Evolutionary conservation across 1,140 invertebrate species (phyloP).

Genomic region (Philopotamus ludificatus): DNA sequence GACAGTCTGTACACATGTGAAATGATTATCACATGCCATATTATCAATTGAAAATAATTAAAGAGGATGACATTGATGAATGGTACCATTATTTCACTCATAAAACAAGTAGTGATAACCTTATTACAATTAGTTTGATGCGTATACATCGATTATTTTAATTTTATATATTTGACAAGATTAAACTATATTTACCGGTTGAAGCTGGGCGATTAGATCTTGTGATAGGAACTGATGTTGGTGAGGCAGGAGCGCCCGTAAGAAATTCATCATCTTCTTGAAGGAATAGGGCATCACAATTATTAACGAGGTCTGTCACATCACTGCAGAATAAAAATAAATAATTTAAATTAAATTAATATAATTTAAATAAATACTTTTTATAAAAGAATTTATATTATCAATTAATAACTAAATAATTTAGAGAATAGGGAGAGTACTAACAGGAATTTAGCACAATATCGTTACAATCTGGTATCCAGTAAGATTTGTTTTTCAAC

Average conservation of each 20-base stretch:
- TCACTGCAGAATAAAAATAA: constrained; percentile 48
- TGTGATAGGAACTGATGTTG: constrained; percentile 64
- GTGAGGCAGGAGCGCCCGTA: constrained; percentile 57
- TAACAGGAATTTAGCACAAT: too few relatives aligned
- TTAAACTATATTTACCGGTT: constrained; percentile 55
- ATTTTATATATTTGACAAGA: too few relatives aligned
- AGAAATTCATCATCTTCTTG: constrained; percentile 61
- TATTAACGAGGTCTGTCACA: constrained; percentile 60
- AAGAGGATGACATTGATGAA: too few relatives aligned
- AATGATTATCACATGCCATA: neutral
- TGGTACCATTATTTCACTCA: too few relatives aligned
- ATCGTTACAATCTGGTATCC: too few relatives aligned
- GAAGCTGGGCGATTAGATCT: constrained; percentile 65
- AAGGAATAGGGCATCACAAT: constrained; percentile 58
- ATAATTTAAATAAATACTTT: neutral
- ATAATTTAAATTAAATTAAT: neutral
- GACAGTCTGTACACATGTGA: too few relatives aligned
- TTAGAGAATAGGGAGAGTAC: too few relatives aligned
- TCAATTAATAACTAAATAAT: neutral
- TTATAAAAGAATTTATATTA: neutral
- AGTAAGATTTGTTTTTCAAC: too few relatives aligned
- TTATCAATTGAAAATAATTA: constrained; percentile 1
- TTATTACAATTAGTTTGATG: too few relatives aligned
- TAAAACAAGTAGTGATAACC: too few relatives aligned
- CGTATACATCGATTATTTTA: too few relatives aligned